Conservation (phyloP, 2,888 invertebrate genomes). For the Busseola fusca region DNA sequence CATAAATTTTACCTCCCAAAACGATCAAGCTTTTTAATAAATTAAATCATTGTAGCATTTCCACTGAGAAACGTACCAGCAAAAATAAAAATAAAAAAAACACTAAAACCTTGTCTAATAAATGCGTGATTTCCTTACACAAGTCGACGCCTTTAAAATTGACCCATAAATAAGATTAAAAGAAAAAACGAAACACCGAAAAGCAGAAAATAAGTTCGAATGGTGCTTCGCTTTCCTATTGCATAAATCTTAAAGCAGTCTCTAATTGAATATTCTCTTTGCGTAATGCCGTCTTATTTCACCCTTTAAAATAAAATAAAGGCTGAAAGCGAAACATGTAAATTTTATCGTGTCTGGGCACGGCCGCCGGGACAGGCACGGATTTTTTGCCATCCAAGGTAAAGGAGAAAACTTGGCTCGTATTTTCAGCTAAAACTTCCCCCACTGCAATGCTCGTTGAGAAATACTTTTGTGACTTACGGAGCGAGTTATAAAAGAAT, state of each 20-base stretch:
- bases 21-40: conserved; percentile 35
- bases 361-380: conserved; percentile 76
- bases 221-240: conserved; percentile 64
- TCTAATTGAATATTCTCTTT: conserved; percentile 88
- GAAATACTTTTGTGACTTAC: conserved; percentile 86
- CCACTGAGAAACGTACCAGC: background rate
- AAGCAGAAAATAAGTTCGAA: conserved; percentile 71
- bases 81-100: background rate
- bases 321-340: conserved; percentile 86
- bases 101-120: background rate
- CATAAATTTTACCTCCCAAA: conserved; percentile 68
- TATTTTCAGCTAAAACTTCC: conserved; percentile 85
- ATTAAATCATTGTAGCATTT: conserved; percentile 24
- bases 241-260: conserved; percentile 83
- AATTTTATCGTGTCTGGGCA: conserved; percentile 86
- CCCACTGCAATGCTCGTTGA: conserved; percentile 81
- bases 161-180: conserved; percentile 50
- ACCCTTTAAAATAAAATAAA: conserved; percentile 88
- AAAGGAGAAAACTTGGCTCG: conserved; percentile 85
- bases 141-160: conserved; percentile 24
- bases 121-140: conserved; percentile 10
- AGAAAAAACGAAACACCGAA: conserved; percentile 50
- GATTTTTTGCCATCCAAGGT: conserved; percentile 83
- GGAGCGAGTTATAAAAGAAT: conserved; percentile 82
- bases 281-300: conserved; percentile 85